Percentiles rank a stretch among this genome's conserved stretches.
These are phyloP conservation scores for Panthera tigris DNA, from an alignment of 2,113 vertebrate genomes.

Conservation along the genomic window DNA sequence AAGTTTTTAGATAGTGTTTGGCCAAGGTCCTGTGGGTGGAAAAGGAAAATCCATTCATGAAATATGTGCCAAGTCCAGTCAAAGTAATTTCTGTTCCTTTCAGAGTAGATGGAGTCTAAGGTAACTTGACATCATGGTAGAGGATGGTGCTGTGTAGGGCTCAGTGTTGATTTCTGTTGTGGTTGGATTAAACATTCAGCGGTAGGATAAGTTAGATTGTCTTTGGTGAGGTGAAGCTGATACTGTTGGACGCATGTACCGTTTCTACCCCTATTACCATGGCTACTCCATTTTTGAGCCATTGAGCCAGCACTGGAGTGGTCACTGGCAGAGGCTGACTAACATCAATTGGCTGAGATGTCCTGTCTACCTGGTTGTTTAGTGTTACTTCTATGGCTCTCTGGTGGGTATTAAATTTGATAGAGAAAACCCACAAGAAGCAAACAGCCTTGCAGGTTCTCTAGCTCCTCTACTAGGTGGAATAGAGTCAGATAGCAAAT, in stretches of 20 bases:
- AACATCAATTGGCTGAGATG: neutral
- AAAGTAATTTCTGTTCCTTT: neutral
- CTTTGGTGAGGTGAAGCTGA: neutral
- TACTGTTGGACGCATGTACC: neutral
- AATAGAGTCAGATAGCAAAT: neutral
- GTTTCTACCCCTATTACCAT: neutral
- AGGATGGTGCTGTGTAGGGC: neutral
- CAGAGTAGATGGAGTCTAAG: neutral
- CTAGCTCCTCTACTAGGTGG: accelerated
- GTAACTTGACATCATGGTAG: neutral
- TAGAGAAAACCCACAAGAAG: neutral
- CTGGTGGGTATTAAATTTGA: neutral
- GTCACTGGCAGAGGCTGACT: neutral
- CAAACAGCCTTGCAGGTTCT: neutral
- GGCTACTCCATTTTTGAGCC: neutral
- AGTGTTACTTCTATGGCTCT: neutral
- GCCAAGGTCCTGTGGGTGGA: too few relatives aligned
- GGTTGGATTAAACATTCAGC: neutral
- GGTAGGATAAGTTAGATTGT: neutral
- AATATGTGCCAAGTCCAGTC: neutral
- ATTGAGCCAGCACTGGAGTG: neutral
- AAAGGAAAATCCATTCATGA: too few relatives aligned
- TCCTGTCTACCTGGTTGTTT: neutral
- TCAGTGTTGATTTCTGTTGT: neutral
- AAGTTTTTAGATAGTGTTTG: neutral